Evolutionary conservation across 1,140 invertebrate species (phyloP).

Genomic region (Mactra quadrangularis): DNA sequence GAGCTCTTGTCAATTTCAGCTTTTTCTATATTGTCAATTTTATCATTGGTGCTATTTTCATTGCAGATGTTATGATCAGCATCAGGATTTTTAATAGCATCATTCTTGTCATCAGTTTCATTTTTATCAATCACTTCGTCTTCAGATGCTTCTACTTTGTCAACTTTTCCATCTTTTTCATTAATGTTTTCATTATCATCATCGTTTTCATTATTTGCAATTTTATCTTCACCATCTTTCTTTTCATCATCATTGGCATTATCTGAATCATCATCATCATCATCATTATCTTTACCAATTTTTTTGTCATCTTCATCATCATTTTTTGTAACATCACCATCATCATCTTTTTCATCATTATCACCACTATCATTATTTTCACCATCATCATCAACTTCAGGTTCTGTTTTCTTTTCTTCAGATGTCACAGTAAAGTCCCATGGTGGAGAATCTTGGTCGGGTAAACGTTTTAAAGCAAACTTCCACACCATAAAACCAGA

Average conservation of each 20-base stretch:
- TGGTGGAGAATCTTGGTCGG: constrained; percentile 78
- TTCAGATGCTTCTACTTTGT: background rate
- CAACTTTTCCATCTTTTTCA: background rate
- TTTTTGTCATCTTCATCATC: background rate
- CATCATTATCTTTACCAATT: background rate
- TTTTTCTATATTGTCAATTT: background rate
- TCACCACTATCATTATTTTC: background rate
- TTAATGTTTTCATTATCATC: background rate
- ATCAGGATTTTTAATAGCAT: constrained; percentile 2
- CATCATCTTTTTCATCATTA: background rate
- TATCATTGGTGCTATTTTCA: background rate
- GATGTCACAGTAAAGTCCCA: constrained; percentile 74
- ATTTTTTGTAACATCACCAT: background rate
- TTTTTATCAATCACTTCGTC: background rate
- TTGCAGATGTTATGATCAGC: background rate
- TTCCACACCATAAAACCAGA: constrained; percentile 82
- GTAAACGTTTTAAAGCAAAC: constrained; percentile 80
- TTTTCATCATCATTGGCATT: background rate
- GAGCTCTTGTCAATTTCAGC: background rate
- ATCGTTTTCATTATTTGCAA: background rate
- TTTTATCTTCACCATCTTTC: background rate
- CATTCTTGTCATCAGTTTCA: constrained; percentile 8
- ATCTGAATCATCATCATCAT: background rate
- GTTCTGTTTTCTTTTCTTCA: background rate
- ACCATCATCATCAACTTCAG: background rate